Evolutionary conservation across 2,888 invertebrate genomes (phyloP), one percentile per base, ranked within the genome.

Genomic region (Endotricha flammealis): DNA sequence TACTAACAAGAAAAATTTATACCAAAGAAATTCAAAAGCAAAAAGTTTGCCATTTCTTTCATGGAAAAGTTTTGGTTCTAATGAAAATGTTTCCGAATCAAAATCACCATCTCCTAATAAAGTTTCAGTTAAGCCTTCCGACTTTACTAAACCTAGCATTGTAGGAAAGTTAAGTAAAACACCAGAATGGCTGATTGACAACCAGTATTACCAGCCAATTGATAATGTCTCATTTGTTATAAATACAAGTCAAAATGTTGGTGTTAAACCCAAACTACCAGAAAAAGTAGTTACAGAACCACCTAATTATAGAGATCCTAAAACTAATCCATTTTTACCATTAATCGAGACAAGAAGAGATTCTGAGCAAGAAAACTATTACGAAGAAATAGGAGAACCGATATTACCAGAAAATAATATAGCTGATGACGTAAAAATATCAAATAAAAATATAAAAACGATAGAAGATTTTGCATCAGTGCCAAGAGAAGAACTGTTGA

Each of bases 391-490:
- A 12, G 83, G 81, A 0, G 53, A 64, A 46, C 70, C 72, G 1
- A 24, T 50, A 0, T 8, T 39, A 4, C 53, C 50, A 27, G 17
- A 47, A 5, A 51, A 54, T 29, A 78, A 80, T 36, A 61, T 82
- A 43, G 85, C 83, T 2, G 85, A 86, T 39, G 85, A 86, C 25
- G 83, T 78, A 4, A 85, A 85, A 55, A 59, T 85, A 28, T 72
- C 71, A 1, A 70, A 63, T 22, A 70, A 64, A 52, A 56, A 57
- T 7, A 52, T 50, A 4, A 35, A 35, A 1, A 32, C 46, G 29
- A 41, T 47, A 3, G 74, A 79, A 3, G 80, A 71, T 9, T 69
- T 81, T 13, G 53, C 63, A 7, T 44, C 53, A 6, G 47, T 86
- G 1, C 50, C 70, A 1, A 65, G 86, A 39, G 85, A 81, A 49